phyloP scores from a whole-genome alignment of 2,888 invertebrate genomes.

The Congeria kusceri region DNA sequence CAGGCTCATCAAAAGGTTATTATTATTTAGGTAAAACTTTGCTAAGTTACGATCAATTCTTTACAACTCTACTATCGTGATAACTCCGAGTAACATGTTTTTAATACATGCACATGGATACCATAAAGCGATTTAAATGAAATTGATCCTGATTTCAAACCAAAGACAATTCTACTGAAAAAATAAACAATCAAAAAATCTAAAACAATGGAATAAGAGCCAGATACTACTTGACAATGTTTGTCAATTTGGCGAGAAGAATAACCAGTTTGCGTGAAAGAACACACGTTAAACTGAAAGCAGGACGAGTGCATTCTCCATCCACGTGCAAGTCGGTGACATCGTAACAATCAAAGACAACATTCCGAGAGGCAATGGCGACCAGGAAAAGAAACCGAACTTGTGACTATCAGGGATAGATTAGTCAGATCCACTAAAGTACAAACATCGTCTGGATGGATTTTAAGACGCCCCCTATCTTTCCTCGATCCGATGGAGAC shows the following conservation, averaged over 20 bases:
- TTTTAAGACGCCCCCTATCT: no score
- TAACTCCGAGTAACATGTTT: conserved; percentile 37
- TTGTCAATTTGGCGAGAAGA: conserved; percentile 27
- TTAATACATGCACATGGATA: conserved; percentile 31
- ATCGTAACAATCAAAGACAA: no score
- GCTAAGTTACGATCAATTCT: conserved; percentile 10
- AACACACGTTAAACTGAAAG: conserved; percentile 18
- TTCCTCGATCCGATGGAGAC: no score
- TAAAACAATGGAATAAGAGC: conserved; percentile 33
- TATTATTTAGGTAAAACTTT: conserved; percentile 14
- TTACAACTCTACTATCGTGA: conserved; percentile 18
- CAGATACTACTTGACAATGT: conserved; percentile 18
- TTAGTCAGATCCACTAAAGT: no score
- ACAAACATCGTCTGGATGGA: no score
- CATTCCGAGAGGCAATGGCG: no score
- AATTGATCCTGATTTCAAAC: conserved; percentile 21
- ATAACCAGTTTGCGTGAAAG: conserved; percentile 19
- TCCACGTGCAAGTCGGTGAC: no score
- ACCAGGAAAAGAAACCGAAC: no score
- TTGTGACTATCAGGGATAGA: no score
- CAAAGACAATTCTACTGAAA: conserved; percentile 13
- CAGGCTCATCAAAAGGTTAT: background rate
- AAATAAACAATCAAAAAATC: no score
- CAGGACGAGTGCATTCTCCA: no score
- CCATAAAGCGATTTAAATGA: conserved; percentile 22